Percentiles rank a stretch among this genome's conserved stretches.
Conservation (phyloP, 2,888 invertebrate species). For the Empis livida region DNA sequence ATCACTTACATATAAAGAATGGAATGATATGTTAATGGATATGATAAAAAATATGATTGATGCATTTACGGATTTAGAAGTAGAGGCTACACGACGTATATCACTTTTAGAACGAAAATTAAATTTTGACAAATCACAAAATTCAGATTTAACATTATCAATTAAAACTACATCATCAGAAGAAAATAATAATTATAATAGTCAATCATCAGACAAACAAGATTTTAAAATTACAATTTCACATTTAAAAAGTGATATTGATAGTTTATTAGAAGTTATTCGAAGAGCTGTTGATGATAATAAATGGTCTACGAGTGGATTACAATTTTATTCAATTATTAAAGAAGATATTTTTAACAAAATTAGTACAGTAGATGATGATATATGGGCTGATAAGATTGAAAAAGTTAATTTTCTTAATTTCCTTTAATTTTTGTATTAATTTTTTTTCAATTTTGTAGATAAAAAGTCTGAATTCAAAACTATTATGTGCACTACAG, state of each 20-base stretch:
- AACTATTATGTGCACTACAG: conserved; percentile 5
- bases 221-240: conserved; percentile 16
- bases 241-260: conserved; percentile 27
- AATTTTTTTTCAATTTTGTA: neutral
- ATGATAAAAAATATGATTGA: conserved; percentile 47
- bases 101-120: conserved; percentile 32
- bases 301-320: conserved; percentile 31
- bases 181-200: too few relatives aligned
- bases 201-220: neutral
- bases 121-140: neutral
- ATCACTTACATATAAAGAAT: conserved; percentile 45
- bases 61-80: conserved; percentile 49
- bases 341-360: conserved; percentile 29
- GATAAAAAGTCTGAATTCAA: conserved; percentile 6
- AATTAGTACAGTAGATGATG: neutral
- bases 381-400: neutral
- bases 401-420: neutral
- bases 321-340: conserved; percentile 36
- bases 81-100: conserved; percentile 44
- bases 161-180: too few relatives aligned
- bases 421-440: neutral
- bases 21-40: conserved; percentile 47
- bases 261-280: conserved; percentile 36
- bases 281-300: conserved; percentile 32
- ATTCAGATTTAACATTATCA: too few relatives aligned